Base-by-base conservation (phyloP, 2,113 vertebrate species). In the Neotragus pygmaeus region DNA sequence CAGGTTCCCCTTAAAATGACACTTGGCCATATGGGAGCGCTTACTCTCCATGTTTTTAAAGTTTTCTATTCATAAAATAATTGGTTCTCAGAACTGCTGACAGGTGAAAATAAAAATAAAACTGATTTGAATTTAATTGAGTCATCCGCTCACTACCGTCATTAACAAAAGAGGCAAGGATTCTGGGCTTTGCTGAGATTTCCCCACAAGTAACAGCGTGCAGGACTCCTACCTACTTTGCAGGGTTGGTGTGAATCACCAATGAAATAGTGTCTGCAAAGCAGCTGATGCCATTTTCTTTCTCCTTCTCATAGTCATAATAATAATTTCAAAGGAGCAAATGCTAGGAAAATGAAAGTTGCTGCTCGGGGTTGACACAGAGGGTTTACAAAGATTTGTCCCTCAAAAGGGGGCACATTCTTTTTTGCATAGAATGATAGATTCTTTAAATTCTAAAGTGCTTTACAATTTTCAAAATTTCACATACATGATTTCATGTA, bases 81-180 rank as follows among this genome's bases (percentile, higher is more conserved):
- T 93, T 96, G 82, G 13, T 97, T 94, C 96, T 95, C 93, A 70
- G 77, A 94, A 85, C 85, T 53, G 60, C 81, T 49, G 25, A 57
- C 88, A 82, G 66, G 60, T 64, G 88, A 58, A 90, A 43, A 62
- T 73, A 80, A 85, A 95, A 89, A 51, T 19, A 36, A 83, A 88
- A 57, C 78, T 23, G 57, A 66, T 64, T 49, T n/a, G 83, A 90
- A 84, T 94, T 87, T 70, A 36, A 81, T 58, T 55, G 60, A n/a
- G 57, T 93, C 89, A 64, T 43, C 87, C 33, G 17, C 36, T 88
- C 60, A 36, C 45, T 90, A 4, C 16, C 14, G 55, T 43, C 57
- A 0, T 70, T 43, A 51, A 58, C 15, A 23, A 23, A 85, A 93
- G 83, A 75, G 49, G 53, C 2, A 23, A 55, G 39, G 58, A 15